These are phyloP conservation scores for Monarcha castaneiventris DNA, from an alignment of 2,113 vertebrate genomes.

Conservation along the genomic window DNA sequence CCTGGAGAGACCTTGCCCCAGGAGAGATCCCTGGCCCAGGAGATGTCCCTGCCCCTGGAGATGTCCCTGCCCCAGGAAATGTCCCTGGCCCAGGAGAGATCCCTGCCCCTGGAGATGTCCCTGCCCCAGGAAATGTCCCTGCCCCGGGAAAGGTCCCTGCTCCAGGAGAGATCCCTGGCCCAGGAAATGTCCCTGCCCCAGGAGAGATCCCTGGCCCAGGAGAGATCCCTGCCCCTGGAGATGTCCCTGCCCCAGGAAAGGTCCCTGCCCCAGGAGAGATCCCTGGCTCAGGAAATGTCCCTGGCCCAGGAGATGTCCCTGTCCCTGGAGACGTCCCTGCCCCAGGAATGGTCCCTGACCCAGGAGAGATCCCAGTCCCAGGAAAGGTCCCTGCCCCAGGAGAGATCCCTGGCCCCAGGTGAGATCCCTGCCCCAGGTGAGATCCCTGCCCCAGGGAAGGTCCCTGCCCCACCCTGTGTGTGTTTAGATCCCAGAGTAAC, in stretches of 20 bases:
- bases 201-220: background rate
- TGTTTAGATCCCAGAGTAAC: background rate
- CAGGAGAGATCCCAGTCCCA: background rate
- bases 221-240: background rate
- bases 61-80: background rate
- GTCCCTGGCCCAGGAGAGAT: accelerated
- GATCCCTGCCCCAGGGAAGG: background rate
- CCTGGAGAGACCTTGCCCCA: background rate
- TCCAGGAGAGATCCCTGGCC: background rate
- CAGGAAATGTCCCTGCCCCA: no score
- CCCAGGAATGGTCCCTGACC: no score
- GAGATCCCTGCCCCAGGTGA: background rate
- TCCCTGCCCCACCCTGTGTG: accelerated
- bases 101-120: no score
- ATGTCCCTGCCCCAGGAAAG: background rate
- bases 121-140: background rate
- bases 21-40: background rate
- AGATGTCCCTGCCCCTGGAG: accelerated
- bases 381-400: background rate
- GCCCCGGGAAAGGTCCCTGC: background rate
- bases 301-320: background rate
- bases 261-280: background rate
- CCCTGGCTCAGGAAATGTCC: no score
- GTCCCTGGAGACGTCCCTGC: background rate
- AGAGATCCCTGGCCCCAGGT: background rate